phyloP scores from a whole-genome alignment of 2,797 vertebrate species.

The Catostomus latipinnis region DNA sequence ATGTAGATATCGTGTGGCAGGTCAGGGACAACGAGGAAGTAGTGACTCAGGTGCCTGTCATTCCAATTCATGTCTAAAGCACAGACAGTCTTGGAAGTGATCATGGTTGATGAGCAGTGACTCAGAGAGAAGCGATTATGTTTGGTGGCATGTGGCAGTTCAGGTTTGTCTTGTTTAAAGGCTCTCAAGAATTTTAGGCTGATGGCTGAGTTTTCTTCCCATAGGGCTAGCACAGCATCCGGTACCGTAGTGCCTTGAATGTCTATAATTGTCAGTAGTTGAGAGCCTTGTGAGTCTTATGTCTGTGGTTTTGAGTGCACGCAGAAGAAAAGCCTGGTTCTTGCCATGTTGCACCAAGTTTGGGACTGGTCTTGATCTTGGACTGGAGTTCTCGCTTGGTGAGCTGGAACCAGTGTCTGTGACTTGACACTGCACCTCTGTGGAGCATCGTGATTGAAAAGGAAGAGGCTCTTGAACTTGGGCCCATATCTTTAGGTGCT shows the following conservation, averaged over 20 bases:
- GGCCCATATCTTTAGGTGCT: slow-evolving; percentile 4
- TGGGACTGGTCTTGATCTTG: not conserved
- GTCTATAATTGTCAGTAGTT: not conserved
- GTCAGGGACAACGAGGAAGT: not conserved
- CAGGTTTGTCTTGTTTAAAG: not conserved
- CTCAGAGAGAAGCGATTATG: not conserved
- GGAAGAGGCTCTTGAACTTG: slow-evolving; percentile 8
- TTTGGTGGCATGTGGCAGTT: not conserved
- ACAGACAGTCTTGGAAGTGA: not conserved
- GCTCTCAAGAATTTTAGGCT: not conserved
- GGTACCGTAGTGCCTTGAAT: not conserved
- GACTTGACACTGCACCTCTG: not conserved
- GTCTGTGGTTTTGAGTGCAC: too few species aligned
- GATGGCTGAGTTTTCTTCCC: not conserved
- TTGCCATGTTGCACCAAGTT: too few species aligned
- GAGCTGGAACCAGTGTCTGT: not conserved
- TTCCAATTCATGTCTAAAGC: not conserved
- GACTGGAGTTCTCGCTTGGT: rapidly evolving
- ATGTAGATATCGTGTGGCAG: not conserved
- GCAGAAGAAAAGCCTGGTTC: too few species aligned
- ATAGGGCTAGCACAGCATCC: too few species aligned
- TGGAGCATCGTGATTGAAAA: not conserved
- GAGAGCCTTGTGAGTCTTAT: not conserved
- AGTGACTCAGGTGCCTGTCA: not conserved
- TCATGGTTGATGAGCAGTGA: not conserved